Evolutionary conservation across 2,888 invertebrate genomes (phyloP).

Genomic region (Beris morrisii): DNA sequence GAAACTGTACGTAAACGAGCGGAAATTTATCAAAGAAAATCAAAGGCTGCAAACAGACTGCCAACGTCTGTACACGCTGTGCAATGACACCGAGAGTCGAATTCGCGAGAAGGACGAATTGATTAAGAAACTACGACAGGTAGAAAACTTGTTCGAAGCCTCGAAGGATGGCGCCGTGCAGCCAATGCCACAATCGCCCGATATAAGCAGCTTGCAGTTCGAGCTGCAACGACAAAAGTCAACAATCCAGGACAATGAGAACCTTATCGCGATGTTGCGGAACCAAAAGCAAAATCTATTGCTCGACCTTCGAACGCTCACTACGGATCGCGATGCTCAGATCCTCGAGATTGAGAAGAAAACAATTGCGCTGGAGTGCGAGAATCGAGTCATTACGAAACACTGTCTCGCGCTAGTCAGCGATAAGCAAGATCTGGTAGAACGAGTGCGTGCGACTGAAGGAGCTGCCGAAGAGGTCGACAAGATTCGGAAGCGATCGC

Average conservation of each 20-base stretch:
- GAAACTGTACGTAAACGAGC: slow-evolving; percentile 51
- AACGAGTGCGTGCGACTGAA: slow-evolving; percentile 3
- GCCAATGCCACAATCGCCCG: background rate
- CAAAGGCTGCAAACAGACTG: slow-evolving; percentile 51
- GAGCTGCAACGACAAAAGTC: slow-evolving; percentile 47
- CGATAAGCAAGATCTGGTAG: slow-evolving; percentile 41
- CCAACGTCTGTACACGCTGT: slow-evolving; percentile 46
- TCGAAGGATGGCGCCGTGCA: background rate
- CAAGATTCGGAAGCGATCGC: slow-evolving; percentile 11
- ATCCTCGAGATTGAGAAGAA: slow-evolving; percentile 46
- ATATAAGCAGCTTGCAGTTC: slow-evolving; percentile 40
- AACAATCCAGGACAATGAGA: slow-evolving; percentile 47
- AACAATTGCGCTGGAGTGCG: slow-evolving; percentile 47
- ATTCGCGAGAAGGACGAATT: slow-evolving; percentile 38
- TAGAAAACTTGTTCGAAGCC: slow-evolving; percentile 17
- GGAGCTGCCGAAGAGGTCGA: background rate
- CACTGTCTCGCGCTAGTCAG: slow-evolving; percentile 47
- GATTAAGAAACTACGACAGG: slow-evolving; percentile 25
- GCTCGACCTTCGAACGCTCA: slow-evolving; percentile 46
- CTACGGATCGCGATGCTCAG: slow-evolving; percentile 47
- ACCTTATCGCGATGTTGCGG: slow-evolving; percentile 50
- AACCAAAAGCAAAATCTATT: slow-evolving; percentile 50
- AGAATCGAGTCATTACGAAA: slow-evolving; percentile 50
- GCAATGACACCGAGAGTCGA: slow-evolving; percentile 45
- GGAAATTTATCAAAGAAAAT: slow-evolving; percentile 52